Evolutionary conservation across 2,113 vertebrate genomes (phyloP).

Genomic region (Hydrochoerus hydrochaeris): DNA sequence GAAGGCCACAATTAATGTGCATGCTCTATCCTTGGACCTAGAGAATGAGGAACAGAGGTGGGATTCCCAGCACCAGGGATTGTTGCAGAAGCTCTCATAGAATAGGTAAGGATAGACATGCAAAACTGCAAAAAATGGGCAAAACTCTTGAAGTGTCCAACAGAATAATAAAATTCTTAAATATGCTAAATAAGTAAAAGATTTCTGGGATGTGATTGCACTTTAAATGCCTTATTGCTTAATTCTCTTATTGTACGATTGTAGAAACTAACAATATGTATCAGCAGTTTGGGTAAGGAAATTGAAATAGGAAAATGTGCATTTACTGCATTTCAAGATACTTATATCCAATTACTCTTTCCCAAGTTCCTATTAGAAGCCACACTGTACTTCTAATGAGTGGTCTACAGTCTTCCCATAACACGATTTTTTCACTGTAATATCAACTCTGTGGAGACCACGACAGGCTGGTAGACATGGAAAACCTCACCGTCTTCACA

Average conservation of each 20-base stretch:
- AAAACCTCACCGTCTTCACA: too few relatives aligned
- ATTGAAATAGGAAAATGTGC: neutral
- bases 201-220: too few relatives aligned
- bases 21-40: neutral
- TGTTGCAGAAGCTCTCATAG: neutral
- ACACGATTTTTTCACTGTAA: too few relatives aligned
- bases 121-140: neutral
- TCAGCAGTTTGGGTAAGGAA: neutral
- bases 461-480: too few relatives aligned
- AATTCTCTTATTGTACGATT: neutral
- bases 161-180: too few relatives aligned
- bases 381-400: too few relatives aligned
- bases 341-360: neutral
- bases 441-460: too few relatives aligned
- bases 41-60: neutral
- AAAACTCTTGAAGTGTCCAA: neutral
- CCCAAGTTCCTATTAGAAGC: too few relatives aligned
- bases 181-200: neutral
- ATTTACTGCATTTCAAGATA: neutral
- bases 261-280: neutral
- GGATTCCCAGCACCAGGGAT: neutral
- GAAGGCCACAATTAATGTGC: neutral
- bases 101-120: neutral
- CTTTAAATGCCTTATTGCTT: neutral
- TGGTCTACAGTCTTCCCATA: too few relatives aligned